Base-by-base conservation (phyloP, 2,113 vertebrate species). In the Crotophaga sulcirostris region DNA sequence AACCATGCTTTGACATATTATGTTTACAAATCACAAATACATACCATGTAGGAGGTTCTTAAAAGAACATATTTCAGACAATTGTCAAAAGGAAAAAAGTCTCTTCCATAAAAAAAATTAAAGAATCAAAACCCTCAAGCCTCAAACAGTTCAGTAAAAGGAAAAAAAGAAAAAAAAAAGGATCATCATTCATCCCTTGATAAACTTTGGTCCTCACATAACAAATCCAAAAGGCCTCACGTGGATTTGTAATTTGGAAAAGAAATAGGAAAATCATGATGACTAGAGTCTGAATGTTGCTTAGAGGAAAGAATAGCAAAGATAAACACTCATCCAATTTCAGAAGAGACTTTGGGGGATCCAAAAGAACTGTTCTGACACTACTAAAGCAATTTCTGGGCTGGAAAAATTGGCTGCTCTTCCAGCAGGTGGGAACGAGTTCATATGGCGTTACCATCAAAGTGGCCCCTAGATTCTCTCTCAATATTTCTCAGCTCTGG, bases 21-120 rank as follows among this genome's bases (percentile, higher is more conserved):
- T 96, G 92, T 90, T 97, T 96, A 94, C 92, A 93, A 89, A 94
- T 40, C 74, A 86, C 45, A 96, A 89, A 95, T 76, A 63, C 70
- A 91, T 93, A 92, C 76, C 84, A 66, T 56, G 62, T 70, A 96
- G 93, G 84, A 96, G 73, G 77, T 80, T 95, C 94, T 96, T 97
- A 96, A 97, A 97, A 95, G 89, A 94, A 89, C 77, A 31, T 89
- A 87, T 55, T 96, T 89, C 87, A 92, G 67, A 67, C 24, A 92
- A 26, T 60, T 84, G 54, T 83, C 83, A 89, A 60, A 63, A 83
- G 49, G 17, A 56, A 93, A 91, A 94, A 72, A 40, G 38, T 34
- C 83, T 11, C 79, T 78, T 42, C 81, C 14, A 21, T 81, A 13
- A 52, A 89, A 84, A 84, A 58, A 33, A 13, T 8, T 31, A 23